Conservation (phyloP, 2,888 invertebrate genomes). For the Agrochola lychnidis region DNA sequence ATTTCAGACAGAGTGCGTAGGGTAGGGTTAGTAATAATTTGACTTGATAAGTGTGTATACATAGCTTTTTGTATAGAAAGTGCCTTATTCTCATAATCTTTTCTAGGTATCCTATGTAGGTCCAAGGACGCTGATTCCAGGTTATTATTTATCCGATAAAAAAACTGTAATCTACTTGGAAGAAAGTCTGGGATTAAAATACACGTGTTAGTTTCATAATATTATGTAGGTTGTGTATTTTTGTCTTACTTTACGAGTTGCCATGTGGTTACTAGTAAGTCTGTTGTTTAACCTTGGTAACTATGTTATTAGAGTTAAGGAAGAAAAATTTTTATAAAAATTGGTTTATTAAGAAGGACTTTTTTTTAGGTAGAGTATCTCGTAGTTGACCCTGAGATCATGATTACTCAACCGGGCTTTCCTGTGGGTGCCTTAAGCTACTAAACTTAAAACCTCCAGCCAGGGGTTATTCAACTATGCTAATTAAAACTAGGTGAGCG, state of each 20-base stretch:
- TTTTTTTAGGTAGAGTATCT: no score
- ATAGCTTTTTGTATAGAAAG: not conserved
- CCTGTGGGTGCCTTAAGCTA: no score
- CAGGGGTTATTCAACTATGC: no score
- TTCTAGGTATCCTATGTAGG: not conserved
- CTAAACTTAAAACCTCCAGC: no score
- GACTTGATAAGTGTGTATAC: no score
- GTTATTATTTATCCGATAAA: not conserved
- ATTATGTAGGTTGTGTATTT: not conserved
- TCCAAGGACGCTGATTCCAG: not conserved
- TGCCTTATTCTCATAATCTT: not conserved
- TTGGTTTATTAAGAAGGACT: not conserved
- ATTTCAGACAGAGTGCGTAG: no score
- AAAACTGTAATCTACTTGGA: not conserved
- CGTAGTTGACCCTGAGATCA: no score
- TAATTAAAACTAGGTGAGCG: no score
- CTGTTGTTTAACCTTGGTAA: not conserved
- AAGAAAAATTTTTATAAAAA: not conserved
- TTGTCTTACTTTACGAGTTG: not conserved
- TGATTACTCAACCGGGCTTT: no score
- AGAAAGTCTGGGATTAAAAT: constrained; percentile 2
- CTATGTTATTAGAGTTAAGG: not conserved
- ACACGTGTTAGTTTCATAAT: not conserved
- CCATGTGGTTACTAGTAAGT: not conserved
- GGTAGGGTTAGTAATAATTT: no score